Percentiles rank a stretch among this genome's conserved stretches.
Conservation (phyloP, 37 sponge, comb jelly and placozoan genomes). For the Spongilla lacustris region DNA sequence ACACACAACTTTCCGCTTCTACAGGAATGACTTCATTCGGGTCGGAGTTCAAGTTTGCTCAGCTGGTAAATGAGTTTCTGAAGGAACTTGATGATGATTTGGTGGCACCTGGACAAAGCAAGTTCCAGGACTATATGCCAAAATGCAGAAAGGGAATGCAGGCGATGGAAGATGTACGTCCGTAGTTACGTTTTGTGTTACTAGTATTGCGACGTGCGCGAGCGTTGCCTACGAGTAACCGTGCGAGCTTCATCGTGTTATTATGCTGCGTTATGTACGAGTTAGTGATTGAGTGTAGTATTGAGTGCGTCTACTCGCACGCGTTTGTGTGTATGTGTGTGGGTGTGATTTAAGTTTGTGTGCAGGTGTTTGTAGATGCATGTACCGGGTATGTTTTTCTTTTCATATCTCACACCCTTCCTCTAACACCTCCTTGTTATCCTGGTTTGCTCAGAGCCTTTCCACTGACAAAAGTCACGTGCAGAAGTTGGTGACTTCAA, state of each 20-base stretch:
- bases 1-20: background rate
- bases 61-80: constrained; percentile 52
- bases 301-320: background rate
- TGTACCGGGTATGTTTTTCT: background rate
- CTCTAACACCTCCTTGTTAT: background rate
- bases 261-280: background rate
- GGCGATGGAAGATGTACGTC: constrained; percentile 72
- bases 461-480: constrained; percentile 70
- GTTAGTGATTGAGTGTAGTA: too few relatives aligned
- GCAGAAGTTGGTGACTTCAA: constrained; percentile 50
- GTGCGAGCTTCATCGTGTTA: too few relatives aligned
- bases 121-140: constrained; percentile 73
- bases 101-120: constrained; percentile 45
- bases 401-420: background rate
- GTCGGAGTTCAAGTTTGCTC: constrained; percentile 25
- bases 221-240: too few relatives aligned
- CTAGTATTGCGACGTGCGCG: background rate
- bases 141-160: constrained; percentile 53
- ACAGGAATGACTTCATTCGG: constrained; percentile 16
- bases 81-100: constrained; percentile 77
- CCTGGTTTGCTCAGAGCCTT: constrained; percentile 41
- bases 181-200: background rate
- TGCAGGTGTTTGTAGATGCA: background rate
- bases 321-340: background rate
- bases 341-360: background rate